These are phyloP conservation scores for Drosophila kuntzei DNA, from an alignment of 2,888 invertebrate genomes.

Conservation along the genomic window DNA sequence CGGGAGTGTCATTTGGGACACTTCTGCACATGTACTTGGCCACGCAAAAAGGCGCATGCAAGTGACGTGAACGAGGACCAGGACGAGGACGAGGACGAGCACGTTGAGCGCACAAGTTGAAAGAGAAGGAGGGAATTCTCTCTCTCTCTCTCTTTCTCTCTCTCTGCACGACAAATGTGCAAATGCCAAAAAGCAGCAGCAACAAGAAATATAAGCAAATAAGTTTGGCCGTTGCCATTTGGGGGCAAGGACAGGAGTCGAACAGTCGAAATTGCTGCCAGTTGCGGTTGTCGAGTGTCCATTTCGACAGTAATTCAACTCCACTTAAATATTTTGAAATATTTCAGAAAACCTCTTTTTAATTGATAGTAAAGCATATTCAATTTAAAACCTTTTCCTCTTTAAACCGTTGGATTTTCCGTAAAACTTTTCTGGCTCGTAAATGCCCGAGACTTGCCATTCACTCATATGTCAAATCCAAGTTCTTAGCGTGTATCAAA, in stretches of 20 bases:
- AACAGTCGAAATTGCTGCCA: constrained; percentile 7
- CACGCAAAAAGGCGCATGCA: constrained; percentile 79
- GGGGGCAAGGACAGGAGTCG: constrained; percentile 15
- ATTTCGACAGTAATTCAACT: constrained; percentile 50
- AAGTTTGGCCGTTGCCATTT: constrained; percentile 19
- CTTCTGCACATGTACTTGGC: constrained; percentile 76
- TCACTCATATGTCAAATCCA: constrained; percentile 58
- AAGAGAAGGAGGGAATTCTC: background rate
- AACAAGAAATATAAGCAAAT: constrained; percentile 33
- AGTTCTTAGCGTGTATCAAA: constrained; percentile 27
- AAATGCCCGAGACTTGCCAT: constrained; percentile 31
- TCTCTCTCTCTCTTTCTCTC: background rate
- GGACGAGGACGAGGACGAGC: constrained; percentile 8
- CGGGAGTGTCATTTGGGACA: constrained; percentile 72
- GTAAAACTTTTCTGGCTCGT: constrained; percentile 25
- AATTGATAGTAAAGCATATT: constrained; percentile 39
- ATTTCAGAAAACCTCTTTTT: constrained; percentile 20
- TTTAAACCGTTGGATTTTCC: constrained; percentile 3
- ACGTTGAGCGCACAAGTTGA: background rate
- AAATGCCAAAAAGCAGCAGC: constrained; percentile 34
- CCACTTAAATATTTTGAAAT: constrained; percentile 40
- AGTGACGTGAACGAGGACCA: constrained; percentile 63
- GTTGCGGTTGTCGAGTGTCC: constrained; percentile 44
- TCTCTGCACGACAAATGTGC: constrained; percentile 59
- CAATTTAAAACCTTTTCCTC: background rate